phyloP scores from a whole-genome alignment of 2,888 invertebrate species.

The Seira ritae region DNA sequence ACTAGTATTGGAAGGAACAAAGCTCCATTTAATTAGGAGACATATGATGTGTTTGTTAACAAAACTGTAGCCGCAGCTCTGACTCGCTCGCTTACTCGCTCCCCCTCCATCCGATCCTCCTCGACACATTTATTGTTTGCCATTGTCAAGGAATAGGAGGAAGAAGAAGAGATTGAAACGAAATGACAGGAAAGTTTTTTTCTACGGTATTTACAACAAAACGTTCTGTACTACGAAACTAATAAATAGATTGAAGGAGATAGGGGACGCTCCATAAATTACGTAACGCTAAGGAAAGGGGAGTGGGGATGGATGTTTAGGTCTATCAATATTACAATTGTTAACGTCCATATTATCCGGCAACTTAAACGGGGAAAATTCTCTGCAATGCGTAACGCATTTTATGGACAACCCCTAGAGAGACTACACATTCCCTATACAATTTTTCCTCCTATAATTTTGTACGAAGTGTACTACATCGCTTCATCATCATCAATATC shows the following conservation, averaged over 20 bases:
- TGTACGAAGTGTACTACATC: too few species aligned
- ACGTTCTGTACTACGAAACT: neutral
- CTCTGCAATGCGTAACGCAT: too few species aligned
- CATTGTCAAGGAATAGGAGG: too few species aligned
- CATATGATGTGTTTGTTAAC: conserved; percentile 72
- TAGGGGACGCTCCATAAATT: too few species aligned
- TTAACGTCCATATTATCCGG: too few species aligned
- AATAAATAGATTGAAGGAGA: conserved; percentile 1
- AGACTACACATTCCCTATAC: too few species aligned
- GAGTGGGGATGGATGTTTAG: neutral
- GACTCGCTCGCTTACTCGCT: conserved; percentile 30
- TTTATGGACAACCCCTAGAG: too few species aligned
- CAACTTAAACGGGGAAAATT: too few species aligned
- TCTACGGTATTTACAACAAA: conserved; percentile 15
- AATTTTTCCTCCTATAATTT: too few species aligned
- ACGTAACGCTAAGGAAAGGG: too few species aligned
- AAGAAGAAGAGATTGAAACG: conserved; percentile 52
- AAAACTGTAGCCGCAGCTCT: conserved; percentile 55
- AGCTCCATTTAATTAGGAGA: conserved; percentile 73
- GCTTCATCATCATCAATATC: conserved; percentile 12
- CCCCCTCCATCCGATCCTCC: conserved; percentile 46
- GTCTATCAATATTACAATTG: too few species aligned
- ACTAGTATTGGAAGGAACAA: conserved; percentile 35
- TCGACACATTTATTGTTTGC: conserved; percentile 61
- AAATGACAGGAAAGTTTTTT: conserved; percentile 52